Base-by-base conservation (phyloP, 1,140 invertebrate species). In the Sesamia nonagrioides region DNA sequence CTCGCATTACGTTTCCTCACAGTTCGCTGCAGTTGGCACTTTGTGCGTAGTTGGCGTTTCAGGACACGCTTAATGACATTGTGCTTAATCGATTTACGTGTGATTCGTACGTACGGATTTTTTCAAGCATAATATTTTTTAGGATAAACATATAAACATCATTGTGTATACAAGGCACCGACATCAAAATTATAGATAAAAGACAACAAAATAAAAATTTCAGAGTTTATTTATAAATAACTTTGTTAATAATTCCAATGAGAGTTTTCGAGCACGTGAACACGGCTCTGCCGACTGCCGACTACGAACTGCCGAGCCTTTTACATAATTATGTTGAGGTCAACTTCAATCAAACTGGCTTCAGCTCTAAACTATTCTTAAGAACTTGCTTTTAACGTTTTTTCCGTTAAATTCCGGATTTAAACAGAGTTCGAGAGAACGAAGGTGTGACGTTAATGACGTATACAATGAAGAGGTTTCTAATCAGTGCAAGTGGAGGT, bases 401-500 rank as follows among this genome's bases (percentile, higher is more conserved):
- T 50, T 50, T 50, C 45, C 45, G 13, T 50, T 13, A 13, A 15
- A 13, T 50, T 13, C 15, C 45, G 54, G 21, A 56, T 33, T 27
- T 13, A 13, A 21, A 27, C 52, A 21, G 52, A 52, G 0, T 50
- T 50, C 13, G 4, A 13, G 5, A 18, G 17, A 18, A 17, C 6
- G 50, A 54, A 54, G 17, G 21, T 21, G 18, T 33, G 7, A 58
- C 21, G 6, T 4, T n/a, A 17, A n/a, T 17, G 18, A 9, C 17
- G 9, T 4, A 11, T 13, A 48, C 33, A 69, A 69, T 69, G 33
- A 69, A 48, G 66, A 69, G 9, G 66, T 69, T 69, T 69, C 42
- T 50, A 69, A 69, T 69, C 66, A 48, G 66, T n/a, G 21, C 42
- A 17, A 27, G 66, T 69, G 66, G 61, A 45, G 42, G 42, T 69